Evolutionary conservation across 2,888 invertebrate species (phyloP).

Genomic region (Spialia ferax): DNA sequence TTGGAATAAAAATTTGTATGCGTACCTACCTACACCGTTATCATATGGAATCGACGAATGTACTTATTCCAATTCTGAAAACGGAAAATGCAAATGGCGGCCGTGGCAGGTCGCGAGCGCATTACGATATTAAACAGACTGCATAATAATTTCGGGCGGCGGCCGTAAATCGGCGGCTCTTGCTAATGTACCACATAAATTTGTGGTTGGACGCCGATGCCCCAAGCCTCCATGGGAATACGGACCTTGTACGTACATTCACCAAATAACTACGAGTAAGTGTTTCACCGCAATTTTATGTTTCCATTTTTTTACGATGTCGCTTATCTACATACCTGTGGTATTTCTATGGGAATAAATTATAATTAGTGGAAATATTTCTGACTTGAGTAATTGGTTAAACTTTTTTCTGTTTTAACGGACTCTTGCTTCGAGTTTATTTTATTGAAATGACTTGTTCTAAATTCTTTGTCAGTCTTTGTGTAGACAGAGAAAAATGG

Average conservation of each 20-base stretch:
- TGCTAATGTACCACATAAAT: constrained; percentile 50
- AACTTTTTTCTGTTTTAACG: no score
- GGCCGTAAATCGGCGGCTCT: constrained; percentile 40
- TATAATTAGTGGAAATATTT: neutral
- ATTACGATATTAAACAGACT: constrained; percentile 34
- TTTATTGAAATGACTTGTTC: no score
- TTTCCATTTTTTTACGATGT: neutral
- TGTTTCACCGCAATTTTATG: neutral
- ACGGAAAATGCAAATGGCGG: constrained; percentile 34
- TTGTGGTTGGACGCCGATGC: constrained; percentile 10
- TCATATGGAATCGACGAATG: neutral
- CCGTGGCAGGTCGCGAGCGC: constrained; percentile 27
- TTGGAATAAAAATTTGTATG: neutral
- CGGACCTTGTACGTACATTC: neutral
- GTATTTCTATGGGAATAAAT: neutral
- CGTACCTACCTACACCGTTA: neutral
- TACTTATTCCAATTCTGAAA: constrained; percentile 28
- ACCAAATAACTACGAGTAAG: neutral
- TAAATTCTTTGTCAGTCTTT: no score
- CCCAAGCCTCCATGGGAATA: constrained; percentile 8
- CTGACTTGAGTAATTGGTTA: neutral
- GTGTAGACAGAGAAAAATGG: no score
- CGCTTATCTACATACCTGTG: neutral
- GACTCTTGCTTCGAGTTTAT: no score
- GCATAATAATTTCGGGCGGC: constrained; percentile 45